Conservation (phyloP, 1,140 invertebrate species). For the Batillaria attramentaria region DNA sequence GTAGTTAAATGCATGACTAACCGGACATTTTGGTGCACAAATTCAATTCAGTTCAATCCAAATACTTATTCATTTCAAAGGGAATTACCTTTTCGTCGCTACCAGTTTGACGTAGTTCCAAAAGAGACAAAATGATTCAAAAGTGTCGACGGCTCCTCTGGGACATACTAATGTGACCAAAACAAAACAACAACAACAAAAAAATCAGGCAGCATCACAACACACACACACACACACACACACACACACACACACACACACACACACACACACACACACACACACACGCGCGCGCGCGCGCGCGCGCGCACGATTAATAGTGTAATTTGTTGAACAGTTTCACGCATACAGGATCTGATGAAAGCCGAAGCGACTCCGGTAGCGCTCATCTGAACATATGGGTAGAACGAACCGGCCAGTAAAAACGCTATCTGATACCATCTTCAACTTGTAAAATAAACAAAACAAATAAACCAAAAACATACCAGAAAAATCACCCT, state of each 20-base stretch:
- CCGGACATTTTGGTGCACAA: too few species aligned
- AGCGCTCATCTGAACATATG: neutral
- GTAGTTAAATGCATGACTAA: too few species aligned
- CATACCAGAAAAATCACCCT: neutral
- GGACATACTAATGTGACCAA: too few species aligned
- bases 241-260: neutral
- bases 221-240: neutral
- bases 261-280: slow-evolving; percentile 1
- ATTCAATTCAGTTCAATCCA: too few species aligned
- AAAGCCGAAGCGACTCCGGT: neutral
- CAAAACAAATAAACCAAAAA: neutral
- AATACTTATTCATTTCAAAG: too few species aligned
- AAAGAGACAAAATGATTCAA: too few species aligned
- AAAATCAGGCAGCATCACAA: too few species aligned
- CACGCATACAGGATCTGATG: neutral
- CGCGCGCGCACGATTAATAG: neutral
- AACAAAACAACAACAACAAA: too few species aligned
- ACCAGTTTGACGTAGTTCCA: too few species aligned
- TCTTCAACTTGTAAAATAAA: neutral
- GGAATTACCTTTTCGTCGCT: too few species aligned
- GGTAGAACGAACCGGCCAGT: neutral
- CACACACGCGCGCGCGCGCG: slow-evolving; percentile 2
- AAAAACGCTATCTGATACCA: neutral
- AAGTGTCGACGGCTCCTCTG: too few species aligned
- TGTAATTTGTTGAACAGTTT: neutral